Percentiles rank a stretch among this genome's conserved stretches.
phyloP scores from a whole-genome alignment of 1,140 invertebrate species.

The Stegodyphus mimosarum region DNA sequence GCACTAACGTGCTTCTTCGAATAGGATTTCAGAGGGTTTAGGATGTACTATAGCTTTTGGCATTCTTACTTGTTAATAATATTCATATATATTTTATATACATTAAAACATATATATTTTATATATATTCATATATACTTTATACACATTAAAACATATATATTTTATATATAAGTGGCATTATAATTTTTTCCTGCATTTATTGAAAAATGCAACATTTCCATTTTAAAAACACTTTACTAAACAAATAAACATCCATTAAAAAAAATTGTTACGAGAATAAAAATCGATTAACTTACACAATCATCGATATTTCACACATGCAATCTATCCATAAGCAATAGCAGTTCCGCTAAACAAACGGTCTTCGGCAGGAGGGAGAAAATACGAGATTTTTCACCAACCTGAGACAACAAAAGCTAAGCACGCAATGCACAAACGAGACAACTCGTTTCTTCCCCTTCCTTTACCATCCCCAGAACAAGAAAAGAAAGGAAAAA shows the following conservation, averaged over 20 bases:
- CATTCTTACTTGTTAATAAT: no score
- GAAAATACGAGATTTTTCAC: conserved; percentile 7
- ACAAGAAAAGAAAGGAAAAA: neutral
- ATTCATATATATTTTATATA: no score
- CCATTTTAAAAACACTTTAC: no score
- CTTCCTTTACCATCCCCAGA: neutral
- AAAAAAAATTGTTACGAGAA: neutral
- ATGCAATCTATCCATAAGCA: neutral
- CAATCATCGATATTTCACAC: conserved; percentile 19
- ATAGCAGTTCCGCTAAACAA: neutral
- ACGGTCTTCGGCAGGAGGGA: neutral
- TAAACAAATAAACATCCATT: neutral
- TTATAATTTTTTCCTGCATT: no score
- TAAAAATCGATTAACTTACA: conserved; percentile 6
- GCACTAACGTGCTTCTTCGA: no score
- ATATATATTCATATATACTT: no score
- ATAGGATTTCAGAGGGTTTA: no score
- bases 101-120: no score
- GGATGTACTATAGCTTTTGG: no score
- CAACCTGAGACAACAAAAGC: neutral
- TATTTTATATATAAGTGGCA: no score
- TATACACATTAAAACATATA: no score
- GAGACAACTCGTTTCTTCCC: neutral
- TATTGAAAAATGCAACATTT: no score
- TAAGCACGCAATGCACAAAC: conserved; percentile 10